Percentiles rank a stretch among this genome's conserved stretches.
These are phyloP conservation scores for Parnassius smintheus DNA, from an alignment of 2,888 invertebrate species.

Conservation along the genomic window DNA sequence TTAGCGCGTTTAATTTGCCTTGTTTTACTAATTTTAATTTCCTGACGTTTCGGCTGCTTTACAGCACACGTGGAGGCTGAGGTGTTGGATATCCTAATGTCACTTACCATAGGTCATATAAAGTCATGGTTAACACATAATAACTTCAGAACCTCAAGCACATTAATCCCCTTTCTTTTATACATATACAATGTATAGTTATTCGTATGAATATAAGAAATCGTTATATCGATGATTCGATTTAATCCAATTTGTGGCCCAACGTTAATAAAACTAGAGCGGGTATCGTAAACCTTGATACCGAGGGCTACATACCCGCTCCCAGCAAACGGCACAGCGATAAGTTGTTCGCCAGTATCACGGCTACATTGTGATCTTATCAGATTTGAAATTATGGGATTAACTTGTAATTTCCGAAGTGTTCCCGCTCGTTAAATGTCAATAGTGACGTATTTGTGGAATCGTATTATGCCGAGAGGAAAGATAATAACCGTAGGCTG, in stretches of 20 bases:
- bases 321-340: conserved; percentile 19
- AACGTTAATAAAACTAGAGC: conserved; percentile 32
- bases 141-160: too few species aligned
- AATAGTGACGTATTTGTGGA: background rate
- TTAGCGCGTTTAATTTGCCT: too few species aligned
- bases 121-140: too few species aligned
- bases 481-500: too few species aligned
- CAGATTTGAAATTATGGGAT: conserved; percentile 16
- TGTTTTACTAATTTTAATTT: too few species aligned
- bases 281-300: conserved; percentile 32
- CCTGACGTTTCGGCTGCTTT: too few species aligned
- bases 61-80: too few species aligned
- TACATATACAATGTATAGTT: too few species aligned
- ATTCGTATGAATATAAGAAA: background rate
- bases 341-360: conserved; percentile 21
- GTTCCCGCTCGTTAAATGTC: conserved; percentile 3
- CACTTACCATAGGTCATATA: too few species aligned
- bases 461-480: background rate
- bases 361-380: conserved; percentile 17
- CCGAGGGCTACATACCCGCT: conserved; percentile 9
- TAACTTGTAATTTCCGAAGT: conserved; percentile 2
- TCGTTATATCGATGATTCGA: background rate
- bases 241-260: conserved; percentile 27
- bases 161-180: too few species aligned
- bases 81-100: too few species aligned